phyloP scores from a whole-genome alignment of 2,888 invertebrate genomes.

The Ephialtes manifestator region DNA sequence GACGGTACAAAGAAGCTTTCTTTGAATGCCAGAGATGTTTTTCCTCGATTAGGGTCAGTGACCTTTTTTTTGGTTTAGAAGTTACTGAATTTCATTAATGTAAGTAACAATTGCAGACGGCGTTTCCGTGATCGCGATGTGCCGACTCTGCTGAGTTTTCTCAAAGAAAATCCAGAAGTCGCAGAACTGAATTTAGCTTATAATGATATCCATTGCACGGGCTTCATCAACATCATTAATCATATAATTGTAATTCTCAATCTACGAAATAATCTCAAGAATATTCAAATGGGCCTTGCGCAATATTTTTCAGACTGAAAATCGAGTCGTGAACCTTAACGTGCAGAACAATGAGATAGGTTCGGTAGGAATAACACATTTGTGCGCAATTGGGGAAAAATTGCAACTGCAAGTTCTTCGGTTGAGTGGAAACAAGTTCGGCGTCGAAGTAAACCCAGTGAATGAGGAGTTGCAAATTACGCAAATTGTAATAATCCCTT shows the following conservation, averaged over 20 bases:
- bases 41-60: slow-evolving; percentile 82
- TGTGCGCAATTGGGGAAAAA: slow-evolving; percentile 75
- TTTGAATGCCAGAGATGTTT: slow-evolving; percentile 87
- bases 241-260: slow-evolving; percentile 74
- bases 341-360: slow-evolving; percentile 88
- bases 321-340: slow-evolving; percentile 87
- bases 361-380: slow-evolving; percentile 83
- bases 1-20: slow-evolving; percentile 87
- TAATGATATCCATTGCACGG: slow-evolving; percentile 86
- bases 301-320: slow-evolving; percentile 86
- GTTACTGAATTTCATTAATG: slow-evolving; percentile 73
- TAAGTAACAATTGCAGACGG: slow-evolving; percentile 76
- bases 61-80: background rate
- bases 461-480: background rate
- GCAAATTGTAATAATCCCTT: background rate
- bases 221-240: slow-evolving; percentile 76
- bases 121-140: slow-evolving; percentile 87
- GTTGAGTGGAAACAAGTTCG: slow-evolving; percentile 88
- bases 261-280: slow-evolving; percentile 29
- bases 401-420: slow-evolving; percentile 87
- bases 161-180: slow-evolving; percentile 86
- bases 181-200: slow-evolving; percentile 87
- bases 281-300: slow-evolving; percentile 78
- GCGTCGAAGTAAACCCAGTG: slow-evolving; percentile 83
- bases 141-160: slow-evolving; percentile 86